Base-by-base conservation (phyloP, 1,140 invertebrate genomes). In the Cataglyphis hispanica region DNA sequence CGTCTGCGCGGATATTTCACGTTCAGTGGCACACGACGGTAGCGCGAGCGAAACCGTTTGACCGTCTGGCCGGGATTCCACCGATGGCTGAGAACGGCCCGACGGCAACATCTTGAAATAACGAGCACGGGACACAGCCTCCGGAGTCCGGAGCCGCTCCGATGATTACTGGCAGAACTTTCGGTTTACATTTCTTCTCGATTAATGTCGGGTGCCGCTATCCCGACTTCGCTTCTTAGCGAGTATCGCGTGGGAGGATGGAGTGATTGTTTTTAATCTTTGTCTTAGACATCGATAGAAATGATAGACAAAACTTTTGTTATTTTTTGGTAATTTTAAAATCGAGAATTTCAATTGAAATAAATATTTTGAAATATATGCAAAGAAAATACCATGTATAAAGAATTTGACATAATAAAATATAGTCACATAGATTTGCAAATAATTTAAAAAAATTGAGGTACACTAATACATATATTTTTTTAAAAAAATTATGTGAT, bases 1-100 rank as follows among this genome's bases (percentile, higher is more conserved):
- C 91, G 90, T 58, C 34, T 89, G 78, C 77, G 74, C 76, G 90
- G 90, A 91, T 91, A 91, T 90, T 88, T 91, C 86, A 87, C 85
- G 76, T 85, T 87, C 86, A 72, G 87, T 63, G 77, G 75, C 61
- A 86, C 84, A 53, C 46, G 46, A 50, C 46, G 74, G 27, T 25
- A 56, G 74, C 25, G 70, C 60, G 75, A 50, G 85, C 70, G 81
- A 89, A 70, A 89, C 84, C 81, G 77, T 90, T 91, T 86, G 90
- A 86, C 88, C 88, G 88, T 90, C 81, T 90, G 90, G 72, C 72
- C 72, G 81, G 61, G 72, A 84, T 84, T 77, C 69, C 76, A 50
- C 61, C 72, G 64, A 50, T 34, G 63, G 22, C 50, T 22, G 74
- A 67, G 46, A 72, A 22, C 16, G 61, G 25, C 22, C 43, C 76